These are phyloP conservation scores for Neuroscelio doddi DNA, from an alignment of 2,888 invertebrate species.

Conservation along the genomic window DNA sequence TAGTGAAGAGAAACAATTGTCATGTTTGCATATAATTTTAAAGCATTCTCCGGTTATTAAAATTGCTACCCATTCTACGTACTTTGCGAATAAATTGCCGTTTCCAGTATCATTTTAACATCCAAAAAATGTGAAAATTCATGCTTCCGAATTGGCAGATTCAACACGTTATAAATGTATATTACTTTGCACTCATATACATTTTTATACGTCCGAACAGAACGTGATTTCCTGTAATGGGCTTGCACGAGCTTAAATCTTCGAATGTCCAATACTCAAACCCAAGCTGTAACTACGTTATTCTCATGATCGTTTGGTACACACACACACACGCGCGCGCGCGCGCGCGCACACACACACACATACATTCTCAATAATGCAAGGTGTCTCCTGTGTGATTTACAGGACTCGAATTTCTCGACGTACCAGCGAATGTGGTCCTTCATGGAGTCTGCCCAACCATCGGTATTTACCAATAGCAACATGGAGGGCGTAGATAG, in stretches of 20 bases:
- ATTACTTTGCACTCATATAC: constrained; percentile 1
- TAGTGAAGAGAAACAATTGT: too few relatives aligned
- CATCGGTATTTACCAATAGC: constrained; percentile 85
- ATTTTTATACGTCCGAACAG: constrained; percentile 3
- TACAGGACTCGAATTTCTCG: constrained; percentile 88
- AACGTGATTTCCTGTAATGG: constrained; percentile 12
- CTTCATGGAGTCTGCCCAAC: constrained; percentile 88
- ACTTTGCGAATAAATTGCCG: too few relatives aligned
- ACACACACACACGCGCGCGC: too few relatives aligned
- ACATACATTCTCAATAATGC: too few relatives aligned
- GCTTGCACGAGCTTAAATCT: constrained; percentile 1
- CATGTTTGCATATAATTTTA: too few relatives aligned
- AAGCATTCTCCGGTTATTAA: too few relatives aligned
- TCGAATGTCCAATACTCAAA: background rate
- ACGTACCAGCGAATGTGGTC: constrained; percentile 95
- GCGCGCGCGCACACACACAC: too few relatives aligned
- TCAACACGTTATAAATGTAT: background rate
- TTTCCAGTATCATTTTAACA: too few relatives aligned
- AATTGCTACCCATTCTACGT: too few relatives aligned
- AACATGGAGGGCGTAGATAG: constrained; percentile 92
- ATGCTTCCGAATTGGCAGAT: too few relatives aligned
- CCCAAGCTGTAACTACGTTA: background rate
- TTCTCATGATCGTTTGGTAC: background rate
- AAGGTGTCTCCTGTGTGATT: background rate
- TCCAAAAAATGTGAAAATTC: too few relatives aligned